Evolutionary conservation across 35 echinoderm and acorn worm species (phyloP), one percentile per base, ranked within the genome.

Genomic region (Apostichopus japonicus): DNA sequence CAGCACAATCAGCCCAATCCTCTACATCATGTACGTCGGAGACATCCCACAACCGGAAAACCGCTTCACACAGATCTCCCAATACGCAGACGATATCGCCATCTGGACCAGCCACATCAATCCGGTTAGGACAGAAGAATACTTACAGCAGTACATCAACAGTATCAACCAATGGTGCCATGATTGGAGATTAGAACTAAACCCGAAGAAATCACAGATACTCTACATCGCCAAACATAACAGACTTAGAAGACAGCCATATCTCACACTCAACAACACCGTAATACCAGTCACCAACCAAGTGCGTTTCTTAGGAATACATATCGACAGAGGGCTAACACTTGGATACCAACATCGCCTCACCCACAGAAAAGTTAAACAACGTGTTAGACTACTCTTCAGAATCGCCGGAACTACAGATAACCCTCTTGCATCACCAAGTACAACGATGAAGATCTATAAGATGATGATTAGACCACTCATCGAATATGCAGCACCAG

Each of bases 1-100:
- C 62, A 88, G 86, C 21, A 88, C 86, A 4, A 70, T n/a, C 63
- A 88, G 86, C 58, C 58, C 86, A 8, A 88, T 88, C 21, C 86
- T 88, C 5, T 87, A 24, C 24, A 88, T 88, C 27, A 1, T 33
- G 27, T 33, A 33, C 27, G 27, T 33, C 27, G 27, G 27, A 33
- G 27, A 33, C 27, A 88, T 33, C n/a, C 72, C 77, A 2, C 88
- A 87, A 71, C 56, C 5, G 1, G 73, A 90, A 71, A 90, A 33
- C 27, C 2, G 27, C 27, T 33, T 1, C 27, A 33, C 27, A 33
- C 27, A 33, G 27, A 33, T 33, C 27, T 33, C 27, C 1, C 27
- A 33, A 33, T 1, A 33, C 2, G 27, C 27, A 33, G 27, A 33
- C 27, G 27, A 33, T 33, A 33, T 33, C 27, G 27, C 27, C 27